These are phyloP conservation scores for Anser brachyrhynchus DNA, from an alignment of 2,113 vertebrate genomes.

Conservation along the genomic window DNA sequence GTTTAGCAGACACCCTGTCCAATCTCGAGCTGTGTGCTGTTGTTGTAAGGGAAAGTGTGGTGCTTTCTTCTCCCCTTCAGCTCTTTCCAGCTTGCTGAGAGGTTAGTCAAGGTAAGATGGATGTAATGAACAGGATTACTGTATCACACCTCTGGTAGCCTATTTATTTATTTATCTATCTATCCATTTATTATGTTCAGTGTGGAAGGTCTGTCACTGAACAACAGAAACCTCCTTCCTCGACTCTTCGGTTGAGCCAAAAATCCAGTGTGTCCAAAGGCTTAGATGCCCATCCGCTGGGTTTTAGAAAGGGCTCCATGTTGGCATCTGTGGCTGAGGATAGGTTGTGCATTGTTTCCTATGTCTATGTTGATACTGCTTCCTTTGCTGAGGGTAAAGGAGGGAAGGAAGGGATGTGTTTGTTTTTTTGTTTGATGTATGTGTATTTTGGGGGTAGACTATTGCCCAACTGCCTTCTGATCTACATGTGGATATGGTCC, in stretches of 20 bases:
- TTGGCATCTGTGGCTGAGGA: background rate
- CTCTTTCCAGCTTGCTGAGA: background rate
- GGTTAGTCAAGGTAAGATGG: rapidly evolving
- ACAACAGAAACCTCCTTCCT: background rate
- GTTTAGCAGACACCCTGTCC: background rate
- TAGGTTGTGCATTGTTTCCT: background rate
- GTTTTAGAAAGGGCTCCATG: background rate
- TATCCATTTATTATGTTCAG: background rate
- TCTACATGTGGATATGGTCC: background rate
- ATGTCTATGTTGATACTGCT: background rate
- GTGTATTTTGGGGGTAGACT: background rate
- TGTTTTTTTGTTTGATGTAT: background rate
- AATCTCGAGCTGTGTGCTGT: background rate
- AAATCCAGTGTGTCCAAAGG: background rate
- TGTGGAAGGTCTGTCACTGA: background rate
- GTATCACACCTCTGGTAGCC: background rate
- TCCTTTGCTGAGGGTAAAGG: background rate
- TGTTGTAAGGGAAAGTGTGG: background rate
- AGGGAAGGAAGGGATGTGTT: background rate
- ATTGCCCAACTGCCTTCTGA: background rate
- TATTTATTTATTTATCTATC: background rate
- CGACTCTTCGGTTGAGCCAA: background rate
- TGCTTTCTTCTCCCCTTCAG: background rate
- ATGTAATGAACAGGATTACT: rapidly evolving
- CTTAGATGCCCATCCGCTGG: background rate